phyloP scores from a whole-genome alignment of 2,797 vertebrate species.

The Sternotherus odoratus region DNA sequence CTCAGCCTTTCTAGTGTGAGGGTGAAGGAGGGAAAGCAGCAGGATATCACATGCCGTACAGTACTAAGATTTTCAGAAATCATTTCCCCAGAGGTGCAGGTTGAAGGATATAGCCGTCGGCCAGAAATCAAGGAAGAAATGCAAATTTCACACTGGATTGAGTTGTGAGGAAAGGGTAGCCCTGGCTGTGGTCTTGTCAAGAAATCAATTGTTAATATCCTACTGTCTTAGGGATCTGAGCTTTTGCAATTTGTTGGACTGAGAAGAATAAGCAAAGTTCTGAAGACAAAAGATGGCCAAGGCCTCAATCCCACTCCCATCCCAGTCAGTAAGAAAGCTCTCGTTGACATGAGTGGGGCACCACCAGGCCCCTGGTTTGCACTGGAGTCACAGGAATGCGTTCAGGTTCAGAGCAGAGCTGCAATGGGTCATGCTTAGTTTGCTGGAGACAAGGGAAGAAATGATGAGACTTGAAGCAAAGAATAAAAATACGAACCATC shows the following conservation, averaged over 20 bases:
- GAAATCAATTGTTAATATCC: background rate
- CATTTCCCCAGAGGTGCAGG: background rate
- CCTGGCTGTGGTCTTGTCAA: conserved; percentile 14
- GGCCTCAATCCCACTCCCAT: background rate
- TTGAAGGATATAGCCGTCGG: background rate
- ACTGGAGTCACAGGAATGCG: background rate
- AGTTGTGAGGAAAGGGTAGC: background rate
- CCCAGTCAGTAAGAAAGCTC: background rate
- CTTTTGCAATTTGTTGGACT: background rate
- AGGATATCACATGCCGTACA: background rate
- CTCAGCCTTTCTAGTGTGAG: conserved; percentile 38
- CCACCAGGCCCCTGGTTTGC: background rate
- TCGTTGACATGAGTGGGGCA: background rate
- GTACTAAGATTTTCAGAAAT: conserved; percentile 41
- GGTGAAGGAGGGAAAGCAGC: conserved; percentile 9
- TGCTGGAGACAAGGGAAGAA: background rate
- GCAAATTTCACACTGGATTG: conserved; percentile 11
- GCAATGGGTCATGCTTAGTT: background rate
- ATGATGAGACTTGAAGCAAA: background rate
- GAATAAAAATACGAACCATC: background rate
- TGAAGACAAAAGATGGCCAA: background rate
- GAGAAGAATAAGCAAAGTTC: background rate
- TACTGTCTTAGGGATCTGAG: background rate
- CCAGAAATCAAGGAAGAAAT: conserved; percentile 3
- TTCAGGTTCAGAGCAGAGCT: background rate